Base-by-base conservation (phyloP, 1,140 invertebrate species). In the Dendrolimus punctatus region DNA sequence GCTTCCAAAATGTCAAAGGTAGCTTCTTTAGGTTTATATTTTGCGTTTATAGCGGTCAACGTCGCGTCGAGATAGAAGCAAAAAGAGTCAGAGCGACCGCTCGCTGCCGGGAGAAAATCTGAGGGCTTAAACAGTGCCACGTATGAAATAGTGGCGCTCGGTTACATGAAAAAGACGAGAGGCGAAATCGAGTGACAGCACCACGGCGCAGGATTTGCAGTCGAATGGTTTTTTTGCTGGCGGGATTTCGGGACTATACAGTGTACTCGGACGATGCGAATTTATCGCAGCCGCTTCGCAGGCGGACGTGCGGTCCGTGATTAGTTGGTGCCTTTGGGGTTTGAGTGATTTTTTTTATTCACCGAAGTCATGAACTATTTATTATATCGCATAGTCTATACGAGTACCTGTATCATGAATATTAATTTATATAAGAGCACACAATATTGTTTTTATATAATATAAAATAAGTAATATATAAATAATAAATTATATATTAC, bases 161-260 rank as follows among this genome's bases (percentile, higher is more conserved):
- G 76, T 81, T 80, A 85, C 82, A 82, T 83, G 80, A 85, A 85
- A 85, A 83, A 85, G 80, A 85, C 77, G 82, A 77, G 71, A 80
- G 76, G 72, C 79, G 78, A 79, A 82, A 85, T 85, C 80, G 79
- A 81, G 77, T 80, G 82, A 85, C 82, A 80, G 76, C 67, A 76
- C 75, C 71, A 71, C 76, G 73, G 72, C 68, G 68, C 68, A 78
- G 76, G 78, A 79, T 78, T 83, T 85, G 76, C 71, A 76, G 71
- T 74, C 66, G 56, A 71, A 71, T 80, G 75, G 60, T 81, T 81
- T 84, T n/a, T 85, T 82, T 80, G 71, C 71, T 62, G 68, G 53
- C 66, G 61, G 74, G 73, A 71, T 76, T 81, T 79, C 73, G 71
- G 67, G 60, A 68, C 66, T 73, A 68, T 72, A 73, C 73, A 67